These are phyloP conservation scores for Pseudochromis fuscus DNA, from an alignment of 2,797 vertebrate genomes.

Conservation along the genomic window DNA sequence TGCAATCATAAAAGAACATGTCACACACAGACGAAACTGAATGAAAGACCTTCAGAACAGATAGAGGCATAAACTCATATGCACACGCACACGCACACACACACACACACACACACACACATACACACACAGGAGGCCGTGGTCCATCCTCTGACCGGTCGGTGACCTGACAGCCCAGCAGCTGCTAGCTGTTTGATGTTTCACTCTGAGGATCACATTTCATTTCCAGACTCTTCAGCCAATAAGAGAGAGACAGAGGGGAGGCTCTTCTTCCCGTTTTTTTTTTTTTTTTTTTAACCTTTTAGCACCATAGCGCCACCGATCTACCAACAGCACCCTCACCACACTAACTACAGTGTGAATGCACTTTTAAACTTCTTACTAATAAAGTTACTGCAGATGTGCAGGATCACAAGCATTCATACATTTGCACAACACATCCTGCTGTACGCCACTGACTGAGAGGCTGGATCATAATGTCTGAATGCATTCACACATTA, in stretches of 20 bases:
- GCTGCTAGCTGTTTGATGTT: slow-evolving; percentile 87
- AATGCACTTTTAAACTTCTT: background rate
- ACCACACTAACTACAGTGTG: background rate
- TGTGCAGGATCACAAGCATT: background rate
- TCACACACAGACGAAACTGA: slow-evolving; percentile 13
- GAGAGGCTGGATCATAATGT: slow-evolving; percentile 18
- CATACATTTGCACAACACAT: background rate
- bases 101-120: slow-evolving; percentile 56
- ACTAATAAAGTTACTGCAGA: background rate
- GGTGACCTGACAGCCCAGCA: slow-evolving; percentile 84
- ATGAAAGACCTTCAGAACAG: slow-evolving; percentile 19
- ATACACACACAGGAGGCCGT: slow-evolving; percentile 64
- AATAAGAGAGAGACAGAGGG: slow-evolving; percentile 66
- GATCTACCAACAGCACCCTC: slow-evolving; percentile 34
- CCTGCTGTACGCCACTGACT: background rate
- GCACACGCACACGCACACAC: background rate
- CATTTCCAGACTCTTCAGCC: slow-evolving; percentile 79
- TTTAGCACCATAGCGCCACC: slow-evolving; percentile 36
- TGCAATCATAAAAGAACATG: slow-evolving; percentile 8
- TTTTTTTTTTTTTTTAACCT: too few species aligned
- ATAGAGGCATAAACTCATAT: slow-evolving; percentile 25
- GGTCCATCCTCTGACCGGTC: slow-evolving; percentile 85
- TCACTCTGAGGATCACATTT: slow-evolving; percentile 81
- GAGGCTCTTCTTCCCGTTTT: slow-evolving; percentile 59
- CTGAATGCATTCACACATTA: slow-evolving; percentile 34